Percentiles rank a stretch among this genome's conserved stretches.
phyloP scores from a whole-genome alignment of 2,888 invertebrate species.

The Strigamia crassipes region DNA sequence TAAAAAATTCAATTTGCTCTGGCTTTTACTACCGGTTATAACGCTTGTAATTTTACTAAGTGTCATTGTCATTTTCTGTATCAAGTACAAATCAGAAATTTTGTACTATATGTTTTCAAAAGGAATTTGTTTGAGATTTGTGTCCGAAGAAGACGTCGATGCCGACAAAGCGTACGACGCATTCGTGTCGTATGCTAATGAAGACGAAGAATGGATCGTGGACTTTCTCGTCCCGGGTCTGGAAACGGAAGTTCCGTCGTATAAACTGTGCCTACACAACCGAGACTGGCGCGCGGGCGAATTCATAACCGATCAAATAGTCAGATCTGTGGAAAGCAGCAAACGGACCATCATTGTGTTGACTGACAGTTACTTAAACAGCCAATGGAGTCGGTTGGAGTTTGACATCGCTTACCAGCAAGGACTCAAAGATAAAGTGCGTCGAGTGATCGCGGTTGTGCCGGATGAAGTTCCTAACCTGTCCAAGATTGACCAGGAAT shows the following conservation, averaged over 20 bases:
- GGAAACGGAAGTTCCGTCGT: constrained; percentile 55
- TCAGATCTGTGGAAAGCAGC: neutral
- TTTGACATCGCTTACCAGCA: neutral
- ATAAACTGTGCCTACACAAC: neutral
- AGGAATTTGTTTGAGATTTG: neutral
- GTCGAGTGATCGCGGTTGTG: neutral
- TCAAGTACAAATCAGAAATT: neutral
- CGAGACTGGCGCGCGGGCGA: neutral
- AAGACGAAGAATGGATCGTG: neutral
- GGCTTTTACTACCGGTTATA: neutral
- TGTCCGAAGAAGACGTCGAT: neutral
- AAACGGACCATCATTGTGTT: neutral
- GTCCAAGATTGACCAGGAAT: neutral
- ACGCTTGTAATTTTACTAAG: neutral
- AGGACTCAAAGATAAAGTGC: neutral
- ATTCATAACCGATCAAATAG: neutral
- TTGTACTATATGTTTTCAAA: neutral
- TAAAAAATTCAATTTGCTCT: neutral
- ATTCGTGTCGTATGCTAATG: neutral
- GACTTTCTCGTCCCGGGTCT: neutral
- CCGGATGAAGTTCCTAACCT: neutral
- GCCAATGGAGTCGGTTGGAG: neutral
- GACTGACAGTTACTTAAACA: neutral
- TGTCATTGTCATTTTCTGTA: neutral
- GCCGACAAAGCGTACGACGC: neutral